Percentiles rank a stretch among this genome's conserved stretches.
Conservation (phyloP, 2,113 vertebrate genomes). For the Apteryx owenii region DNA sequence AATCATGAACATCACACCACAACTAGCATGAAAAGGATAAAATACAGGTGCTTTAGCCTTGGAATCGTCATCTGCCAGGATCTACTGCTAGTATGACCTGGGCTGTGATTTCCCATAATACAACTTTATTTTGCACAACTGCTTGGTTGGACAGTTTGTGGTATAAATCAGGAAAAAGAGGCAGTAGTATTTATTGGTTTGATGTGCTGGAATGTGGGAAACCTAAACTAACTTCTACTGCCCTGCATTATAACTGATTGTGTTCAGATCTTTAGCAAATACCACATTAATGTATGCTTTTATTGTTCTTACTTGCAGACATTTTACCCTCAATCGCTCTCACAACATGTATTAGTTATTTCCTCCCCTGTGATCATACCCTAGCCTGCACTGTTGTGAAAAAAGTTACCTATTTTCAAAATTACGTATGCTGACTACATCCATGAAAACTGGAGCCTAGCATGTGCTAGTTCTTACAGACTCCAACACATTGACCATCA, state of each 20-base stretch:
- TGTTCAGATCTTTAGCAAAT: neutral
- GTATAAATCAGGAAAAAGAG: neutral
- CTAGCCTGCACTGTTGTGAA: neutral
- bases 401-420: neutral
- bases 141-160: neutral
- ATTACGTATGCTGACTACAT: rapidly evolving
- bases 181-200: neutral
- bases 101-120: neutral
- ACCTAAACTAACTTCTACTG: neutral
- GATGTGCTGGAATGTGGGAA: neutral
- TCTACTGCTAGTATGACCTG: neutral
- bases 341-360: neutral
- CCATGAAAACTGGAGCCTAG: neutral
- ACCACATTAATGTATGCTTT: neutral
- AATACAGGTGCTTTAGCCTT: constrained; percentile 4
- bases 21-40: neutral
- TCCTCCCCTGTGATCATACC: neutral
- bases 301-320: neutral
- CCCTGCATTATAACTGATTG: neutral
- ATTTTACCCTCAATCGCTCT: neutral
- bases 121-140: neutral
- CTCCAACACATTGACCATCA: neutral
- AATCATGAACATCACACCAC: constrained; percentile 16
- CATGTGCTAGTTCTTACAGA: neutral
- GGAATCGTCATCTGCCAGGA: neutral